A percentile compares a stretch with the other conserved stretches of the same genome.
Conservation (phyloP, 2,113 vertebrate genomes). For the Willisornis vidua region DNA sequence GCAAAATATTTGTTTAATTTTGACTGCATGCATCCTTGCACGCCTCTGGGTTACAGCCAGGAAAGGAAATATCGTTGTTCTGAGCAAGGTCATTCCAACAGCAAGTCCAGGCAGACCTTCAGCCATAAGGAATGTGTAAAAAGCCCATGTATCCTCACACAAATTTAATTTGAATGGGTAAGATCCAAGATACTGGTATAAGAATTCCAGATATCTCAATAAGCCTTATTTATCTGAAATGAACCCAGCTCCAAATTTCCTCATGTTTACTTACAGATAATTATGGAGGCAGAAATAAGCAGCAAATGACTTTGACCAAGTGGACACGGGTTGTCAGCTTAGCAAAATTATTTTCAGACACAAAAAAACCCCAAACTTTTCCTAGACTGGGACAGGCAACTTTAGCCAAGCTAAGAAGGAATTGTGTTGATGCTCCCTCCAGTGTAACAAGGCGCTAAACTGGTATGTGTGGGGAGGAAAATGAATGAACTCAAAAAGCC, state of each 20-base stretch:
- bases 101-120: neutral
- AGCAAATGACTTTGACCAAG: neutral
- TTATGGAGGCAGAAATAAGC: neutral
- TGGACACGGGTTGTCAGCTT: neutral
- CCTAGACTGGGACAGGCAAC: neutral
- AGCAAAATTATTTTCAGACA: neutral
- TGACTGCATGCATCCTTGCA: neutral
- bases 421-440: neutral
- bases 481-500: neutral
- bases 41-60: neutral
- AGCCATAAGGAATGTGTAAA: neutral
- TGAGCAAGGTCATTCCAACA: neutral
- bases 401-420: neutral
- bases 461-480: neutral
- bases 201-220: neutral
- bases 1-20: conserved; percentile 9
- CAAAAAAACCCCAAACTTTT: neutral
- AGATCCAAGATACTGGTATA: neutral
- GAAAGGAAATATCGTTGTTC: neutral
- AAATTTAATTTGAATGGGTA: neutral
- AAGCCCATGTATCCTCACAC: neutral
- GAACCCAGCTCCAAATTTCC: neutral
- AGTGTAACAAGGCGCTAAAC: neutral
- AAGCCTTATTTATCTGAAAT: neutral
- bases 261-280: neutral